These are phyloP conservation scores for Cryptoprocta ferox DNA, from an alignment of 2,797 vertebrate genomes.

Conservation along the genomic window DNA sequence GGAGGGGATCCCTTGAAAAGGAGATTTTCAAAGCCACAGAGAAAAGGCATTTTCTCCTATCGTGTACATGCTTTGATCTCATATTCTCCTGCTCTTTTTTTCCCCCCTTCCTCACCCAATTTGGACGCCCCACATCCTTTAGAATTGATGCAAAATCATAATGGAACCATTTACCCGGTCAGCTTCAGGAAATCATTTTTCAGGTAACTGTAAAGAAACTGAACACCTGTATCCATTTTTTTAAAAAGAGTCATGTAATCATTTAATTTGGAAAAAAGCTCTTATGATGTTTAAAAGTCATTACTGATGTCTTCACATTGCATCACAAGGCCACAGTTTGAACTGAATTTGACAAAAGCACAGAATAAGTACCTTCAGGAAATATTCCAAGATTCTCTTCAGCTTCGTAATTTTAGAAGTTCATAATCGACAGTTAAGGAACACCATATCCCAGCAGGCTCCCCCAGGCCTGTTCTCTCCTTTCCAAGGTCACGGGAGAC, in stretches of 20 bases:
- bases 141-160: background rate
- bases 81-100: background rate
- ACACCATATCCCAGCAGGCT: slow-evolving; percentile 43
- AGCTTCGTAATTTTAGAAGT: slow-evolving; percentile 61
- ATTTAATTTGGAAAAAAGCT: slow-evolving; percentile 40
- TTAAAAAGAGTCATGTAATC: background rate
- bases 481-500: slow-evolving; percentile 74
- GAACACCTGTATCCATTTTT: background rate
- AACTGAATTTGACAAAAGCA: slow-evolving; percentile 41
- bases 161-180: background rate
- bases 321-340: background rate
- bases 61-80: slow-evolving; percentile 55
- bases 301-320: slow-evolving; percentile 27
- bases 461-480: slow-evolving; percentile 51
- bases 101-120: background rate
- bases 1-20: slow-evolving; percentile 65
- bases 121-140: background rate
- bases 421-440: slow-evolving; percentile 41
- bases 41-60: slow-evolving; percentile 43
- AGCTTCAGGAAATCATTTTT: background rate
- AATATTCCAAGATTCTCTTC: slow-evolving; percentile 37
- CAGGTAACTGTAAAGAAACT: slow-evolving; percentile 56
- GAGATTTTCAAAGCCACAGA: slow-evolving; percentile 71
- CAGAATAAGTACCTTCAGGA: slow-evolving; percentile 59
- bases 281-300: slow-evolving; percentile 42